phyloP scores from a whole-genome alignment of 2,113 vertebrate species.

The Phylloscopus whistleri region DNA sequence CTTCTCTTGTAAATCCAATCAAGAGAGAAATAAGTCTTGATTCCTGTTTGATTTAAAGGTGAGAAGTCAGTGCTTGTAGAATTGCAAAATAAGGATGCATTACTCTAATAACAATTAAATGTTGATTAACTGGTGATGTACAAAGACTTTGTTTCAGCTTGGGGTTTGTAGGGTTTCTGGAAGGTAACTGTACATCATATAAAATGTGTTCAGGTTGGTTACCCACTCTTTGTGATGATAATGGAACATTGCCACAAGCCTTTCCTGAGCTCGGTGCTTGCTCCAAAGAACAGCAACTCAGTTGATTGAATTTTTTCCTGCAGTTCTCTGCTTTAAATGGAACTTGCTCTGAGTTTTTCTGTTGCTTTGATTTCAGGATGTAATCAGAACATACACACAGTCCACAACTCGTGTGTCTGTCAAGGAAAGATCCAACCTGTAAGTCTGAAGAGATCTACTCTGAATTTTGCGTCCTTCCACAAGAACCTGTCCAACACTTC shows the following conservation, averaged over 20 bases:
- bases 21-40: background rate
- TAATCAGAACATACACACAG: conserved; percentile 62
- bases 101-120: background rate
- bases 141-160: background rate
- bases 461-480: background rate
- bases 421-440: conserved; percentile 74
- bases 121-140: background rate
- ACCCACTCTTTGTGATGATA: background rate
- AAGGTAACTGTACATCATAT: background rate
- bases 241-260: background rate
- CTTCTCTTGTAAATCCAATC: background rate
- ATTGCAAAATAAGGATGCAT: background rate
- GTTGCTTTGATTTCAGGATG: conserved; percentile 28
- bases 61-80: background rate
- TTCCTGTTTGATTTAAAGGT: background rate
- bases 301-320: background rate
- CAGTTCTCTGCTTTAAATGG: background rate
- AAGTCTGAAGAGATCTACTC: background rate
- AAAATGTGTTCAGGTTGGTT: background rate
- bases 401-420: conserved; percentile 5
- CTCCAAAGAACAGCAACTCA: background rate
- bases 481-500: background rate
- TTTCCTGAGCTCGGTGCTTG: background rate
- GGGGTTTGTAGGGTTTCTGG: background rate
- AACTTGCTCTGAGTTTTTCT: background rate